Percentiles rank a stretch among this genome's conserved stretches.
Conservation (phyloP, 2,113 vertebrate genomes). For the Chloebia gouldiae region DNA sequence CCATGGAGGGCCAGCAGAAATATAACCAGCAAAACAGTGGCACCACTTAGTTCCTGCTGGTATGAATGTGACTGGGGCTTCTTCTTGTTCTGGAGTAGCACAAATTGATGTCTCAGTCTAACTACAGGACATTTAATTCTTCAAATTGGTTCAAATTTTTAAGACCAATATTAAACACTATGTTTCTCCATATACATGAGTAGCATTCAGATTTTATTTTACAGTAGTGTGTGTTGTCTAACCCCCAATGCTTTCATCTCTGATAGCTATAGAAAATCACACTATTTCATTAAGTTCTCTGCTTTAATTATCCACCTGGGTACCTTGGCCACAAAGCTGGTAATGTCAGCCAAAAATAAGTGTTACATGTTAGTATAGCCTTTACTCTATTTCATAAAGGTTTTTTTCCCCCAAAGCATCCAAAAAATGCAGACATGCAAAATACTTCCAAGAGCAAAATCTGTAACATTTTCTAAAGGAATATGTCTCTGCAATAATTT, state of each 20-base stretch:
- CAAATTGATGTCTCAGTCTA: neutral
- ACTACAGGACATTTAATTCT: neutral
- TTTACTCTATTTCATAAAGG: slow-evolving; percentile 1
- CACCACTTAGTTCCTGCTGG: neutral
- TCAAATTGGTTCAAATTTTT: neutral
- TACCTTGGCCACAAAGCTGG: neutral
- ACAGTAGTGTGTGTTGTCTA: neutral
- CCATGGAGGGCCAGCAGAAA: neutral
- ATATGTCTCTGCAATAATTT: slow-evolving; percentile 1
- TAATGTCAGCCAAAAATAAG: slow-evolving; percentile 41
- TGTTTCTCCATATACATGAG: neutral
- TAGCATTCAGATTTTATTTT: neutral
- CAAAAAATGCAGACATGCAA: slow-evolving; percentile 38
- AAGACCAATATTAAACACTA: neutral
- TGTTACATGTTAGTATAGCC: neutral
- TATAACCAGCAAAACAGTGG: neutral
- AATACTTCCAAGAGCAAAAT: slow-evolving; percentile 38
- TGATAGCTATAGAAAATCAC: slow-evolving; percentile 1
- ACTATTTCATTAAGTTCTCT: slow-evolving; percentile 5
- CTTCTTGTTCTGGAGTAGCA: neutral
- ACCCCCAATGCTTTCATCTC: neutral
- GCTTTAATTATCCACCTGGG: slow-evolving; percentile 32
- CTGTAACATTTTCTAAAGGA: slow-evolving; percentile 23
- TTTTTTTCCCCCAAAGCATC: neutral
- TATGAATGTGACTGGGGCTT: neutral